Base-by-base conservation (phyloP, 2,888 invertebrate species). In the Strigamia maritima region DNA sequence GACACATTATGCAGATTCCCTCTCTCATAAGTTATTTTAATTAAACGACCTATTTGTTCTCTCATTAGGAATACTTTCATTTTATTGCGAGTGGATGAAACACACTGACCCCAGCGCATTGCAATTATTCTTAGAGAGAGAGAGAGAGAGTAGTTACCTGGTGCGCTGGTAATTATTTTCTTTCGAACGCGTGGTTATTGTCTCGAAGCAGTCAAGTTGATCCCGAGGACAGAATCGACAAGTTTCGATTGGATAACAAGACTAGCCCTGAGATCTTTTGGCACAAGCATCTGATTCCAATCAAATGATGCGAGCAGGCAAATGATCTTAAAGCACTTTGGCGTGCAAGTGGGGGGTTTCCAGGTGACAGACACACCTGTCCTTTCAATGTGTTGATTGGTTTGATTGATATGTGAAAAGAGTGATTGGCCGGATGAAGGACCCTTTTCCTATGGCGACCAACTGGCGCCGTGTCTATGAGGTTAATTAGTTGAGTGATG, bases 401-500 rank as follows among this genome's bases (percentile, higher is more conserved):
- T 54, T 54, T 54, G 54, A 54, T 54, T 54, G 54, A 54, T 54
- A 54, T 19, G 54, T 54, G 54, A 54, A 54, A 54, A 54, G 54
- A 54, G 54, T 54, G 54, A 22, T 54, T 54, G 54, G 54, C 19
- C 3, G 19, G 54, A 54, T 54, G 54, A 54, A 54, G 54, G 54
- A 54, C 54, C 54, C 54, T 54, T 54, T 8, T 54, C 54, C 54
- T 54, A 1, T 54, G 54, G 54, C 54, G 19, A 19, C 54, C 54
- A 54, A 54, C 54, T 54, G 54, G 54, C 54, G 54, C 54, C 54
- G 22, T 54, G 54, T 54, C 54, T 54, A 54, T 54, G 19, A 19
- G 54, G 54, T 54, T 54, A 54, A 54, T 54, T 54, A 54, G 54
- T 54, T 54, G 54, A 54, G 54, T 54, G 54, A 54, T 54, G 54